Evolutionary conservation across 2,888 invertebrate species (phyloP), one percentile per base, ranked within the genome.

Genomic region (Anaspis maculata): DNA sequence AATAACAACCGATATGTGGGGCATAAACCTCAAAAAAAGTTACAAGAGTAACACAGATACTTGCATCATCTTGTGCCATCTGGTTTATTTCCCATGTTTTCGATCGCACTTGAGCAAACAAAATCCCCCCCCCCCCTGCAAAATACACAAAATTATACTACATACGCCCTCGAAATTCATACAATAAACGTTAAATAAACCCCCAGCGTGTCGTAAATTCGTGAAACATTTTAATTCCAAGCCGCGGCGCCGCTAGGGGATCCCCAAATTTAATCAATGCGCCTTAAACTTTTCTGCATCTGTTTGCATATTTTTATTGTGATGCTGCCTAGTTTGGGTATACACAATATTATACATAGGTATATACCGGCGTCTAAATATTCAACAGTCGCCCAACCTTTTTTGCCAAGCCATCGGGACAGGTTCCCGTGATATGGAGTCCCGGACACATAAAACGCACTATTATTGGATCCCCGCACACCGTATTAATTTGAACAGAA

Each of bases 221-320:
- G 38, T 34, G 34, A 34, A 35, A 39, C 34, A 34, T 39, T 39
- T 35, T 39, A 39, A 39, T 39, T 39, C 34, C 28, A 30, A 30
- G 34, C 24, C 25, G 22, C 31, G 15, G 13, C 27, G 24, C 34
- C 34, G 30, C 21, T 34, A 31, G 30, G 25, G 25, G 29, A 19
- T 5, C 9, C 33, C 34, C 31, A 39, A 39, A 39, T 39, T 34
- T 38, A 31, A 39, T 39, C 34, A 39, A 39, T 39, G 34, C 22
- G 26, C 27, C 34, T 34, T 33, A 38, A 39, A 39, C 28, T 39
- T 36, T 39, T 32, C 34, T 32, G 34, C 39, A 39, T 34, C 35
- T 32, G 39, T 39, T 35, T 39, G 35, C 35, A 39, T 39, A 39
- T 39, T 39, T 39, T 39, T 39, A 36, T 39, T 39, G 39, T 30